Base-by-base conservation (phyloP, 2,888 invertebrate species). In the Ashinkailepas kermadecensis region DNA sequence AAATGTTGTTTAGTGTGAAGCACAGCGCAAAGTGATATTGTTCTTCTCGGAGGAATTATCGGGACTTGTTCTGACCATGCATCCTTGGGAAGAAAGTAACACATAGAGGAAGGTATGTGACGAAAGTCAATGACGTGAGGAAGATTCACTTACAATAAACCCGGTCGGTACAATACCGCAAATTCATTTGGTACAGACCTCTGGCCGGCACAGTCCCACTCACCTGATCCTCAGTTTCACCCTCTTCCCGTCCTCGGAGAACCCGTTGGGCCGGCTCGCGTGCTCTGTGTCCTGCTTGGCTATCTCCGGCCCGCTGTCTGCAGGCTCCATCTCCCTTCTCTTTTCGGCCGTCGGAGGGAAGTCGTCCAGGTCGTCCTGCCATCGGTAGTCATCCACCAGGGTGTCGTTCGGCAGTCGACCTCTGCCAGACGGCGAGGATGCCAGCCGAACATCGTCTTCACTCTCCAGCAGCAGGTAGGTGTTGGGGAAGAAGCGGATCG, bases 381-480 rank as follows among this genome's bases (percentile, higher is more conserved):
- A 62, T 18, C 13, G 18, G 15, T 18, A 15, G 62, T 13, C 62
- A 13, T 18, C 62, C 8, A 15, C 7, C 15, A 7, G 18, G 62
- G 13, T 18, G 15, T 18, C 62, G 62, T 8, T 18, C 13, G 11
- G 25, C 25, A 67, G 25, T 13, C 4, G 67, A 13, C 25, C 67
- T 2, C 11, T 13, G 62, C 21, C 62, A 39, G 39, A 39, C 39
- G 39, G 39, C 39, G 39, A 39, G 39, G 39, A 39, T 4, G 39
- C 4, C 59, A 59, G 11, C 12, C 7, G 21, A 21, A 3, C 23
- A 21, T 8, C 23, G 23, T 13, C 74, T 6, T 74, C 54, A 13
- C 54, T 54, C 74, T 74, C 74, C 74, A 74, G 74, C 39, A 74
- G 74, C 18, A 74, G 74, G 74, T 74, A 74, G 39, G 74, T 74